Evolutionary conservation across 2,797 vertebrate genomes (phyloP), one percentile per base, ranked within the genome.

Genomic region (Trachops cirrhosus): DNA sequence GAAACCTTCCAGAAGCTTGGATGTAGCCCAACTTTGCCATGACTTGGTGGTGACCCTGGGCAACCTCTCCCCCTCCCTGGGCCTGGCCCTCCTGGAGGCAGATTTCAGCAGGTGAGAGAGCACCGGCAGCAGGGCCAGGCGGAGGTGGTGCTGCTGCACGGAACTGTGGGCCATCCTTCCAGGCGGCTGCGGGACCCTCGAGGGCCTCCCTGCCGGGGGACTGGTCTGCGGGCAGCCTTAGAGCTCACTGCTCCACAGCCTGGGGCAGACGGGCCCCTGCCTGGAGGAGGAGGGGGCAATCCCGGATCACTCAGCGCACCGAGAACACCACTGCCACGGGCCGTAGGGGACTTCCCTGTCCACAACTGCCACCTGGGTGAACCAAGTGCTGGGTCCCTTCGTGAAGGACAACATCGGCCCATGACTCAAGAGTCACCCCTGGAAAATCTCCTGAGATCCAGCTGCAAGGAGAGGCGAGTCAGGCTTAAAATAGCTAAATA

Each of bases 401-500:
- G 73, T 39, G 68, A 59, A 86, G 19, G 22, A 19, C 24, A 50
- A 16, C 1, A 15, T 24, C 5, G 11, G 19, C 37, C 34, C 18
- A 15, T 7, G 19, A 46, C 39, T 9, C 6, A 5, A 16, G 86
- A 21, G 46, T 41, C 64, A 83, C 32, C 34, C 64, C n/a, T 46
- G 32, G 32, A 48, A 48, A 88, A 79, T 12, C 29, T 67, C 64
- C 86, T 2, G 6, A 37, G 52, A 50, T 39, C 78, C 39, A 73
- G 92, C 9, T 84, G 80, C 96, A 98, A 44, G 64, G 95, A 97
- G 74, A 94, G 96, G 94, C 77, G 71, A 98, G 70, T 85, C 97
- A 96, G 75, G 1, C 62, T 98, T 99, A 99, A 99, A 99, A 99
- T 99, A 99, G 99, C 99, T 99, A 99, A 99, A 99, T 99, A 99